These are phyloP conservation scores for Paragorgia papillata DNA, from an alignment of 92 coral and sea anemone genomes.

Conservation along the genomic window DNA sequence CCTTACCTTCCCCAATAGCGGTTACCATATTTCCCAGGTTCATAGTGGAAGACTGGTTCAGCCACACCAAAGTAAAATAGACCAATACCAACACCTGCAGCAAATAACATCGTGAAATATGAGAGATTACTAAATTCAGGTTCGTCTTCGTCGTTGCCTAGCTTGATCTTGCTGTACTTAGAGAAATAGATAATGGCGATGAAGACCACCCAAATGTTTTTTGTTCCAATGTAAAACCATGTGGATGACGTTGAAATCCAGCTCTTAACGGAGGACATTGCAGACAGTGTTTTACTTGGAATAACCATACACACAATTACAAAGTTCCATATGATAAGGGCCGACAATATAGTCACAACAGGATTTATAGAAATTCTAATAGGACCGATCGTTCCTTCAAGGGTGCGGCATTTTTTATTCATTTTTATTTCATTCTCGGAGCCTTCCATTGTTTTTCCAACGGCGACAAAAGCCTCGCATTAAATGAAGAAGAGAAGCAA, in stretches of 20 bases:
- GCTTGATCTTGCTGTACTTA: constrained; percentile 22
- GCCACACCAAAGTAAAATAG: constrained; percentile 45
- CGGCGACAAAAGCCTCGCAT: neutral
- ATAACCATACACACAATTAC: constrained; percentile 11
- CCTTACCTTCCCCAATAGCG: constrained; percentile 39
- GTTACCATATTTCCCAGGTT: constrained; percentile 17
- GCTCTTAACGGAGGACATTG: constrained; percentile 14
- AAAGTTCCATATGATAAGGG: constrained; percentile 9
- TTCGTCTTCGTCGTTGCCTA: constrained; percentile 38
- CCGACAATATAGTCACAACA: constrained; percentile 31
- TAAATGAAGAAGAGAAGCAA: no score
- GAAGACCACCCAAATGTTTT: constrained; percentile 25
- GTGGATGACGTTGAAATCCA: constrained; percentile 38
- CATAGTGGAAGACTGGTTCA: constrained; percentile 40
- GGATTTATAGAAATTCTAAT: constrained; percentile 31
- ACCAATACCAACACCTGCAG: constrained; percentile 47
- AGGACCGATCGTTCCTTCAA: constrained; percentile 24
- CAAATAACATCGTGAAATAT: constrained; percentile 45
- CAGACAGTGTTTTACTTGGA: constrained; percentile 7
- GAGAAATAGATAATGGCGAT: constrained; percentile 21
- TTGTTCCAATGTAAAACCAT: constrained; percentile 43
- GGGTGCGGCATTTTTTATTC: neutral
- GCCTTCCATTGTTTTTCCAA: neutral
- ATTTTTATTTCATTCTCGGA: neutral
- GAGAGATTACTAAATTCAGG: constrained; percentile 43